Evolutionary conservation across 2,113 vertebrate genomes (phyloP).

Genomic region (Centrocercus urophasianus): DNA sequence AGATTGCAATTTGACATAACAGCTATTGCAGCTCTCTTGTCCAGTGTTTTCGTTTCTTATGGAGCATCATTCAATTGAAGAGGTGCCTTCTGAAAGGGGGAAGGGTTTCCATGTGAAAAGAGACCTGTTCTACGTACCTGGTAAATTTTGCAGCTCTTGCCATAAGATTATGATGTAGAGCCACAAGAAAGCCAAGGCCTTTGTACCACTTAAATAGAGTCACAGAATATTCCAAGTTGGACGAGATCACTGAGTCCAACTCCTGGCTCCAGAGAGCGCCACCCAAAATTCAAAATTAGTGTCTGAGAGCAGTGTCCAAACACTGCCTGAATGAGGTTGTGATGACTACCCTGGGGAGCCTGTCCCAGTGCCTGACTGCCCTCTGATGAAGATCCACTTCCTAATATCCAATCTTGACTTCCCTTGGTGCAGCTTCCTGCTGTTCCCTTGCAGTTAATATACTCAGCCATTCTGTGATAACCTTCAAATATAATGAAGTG

Average conservation of each 20-base stretch:
- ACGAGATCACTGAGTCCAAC: background rate
- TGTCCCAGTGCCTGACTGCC: background rate
- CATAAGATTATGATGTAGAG: background rate
- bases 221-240: background rate
- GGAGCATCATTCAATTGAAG: background rate
- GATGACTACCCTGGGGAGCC: background rate
- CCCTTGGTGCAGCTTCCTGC: background rate
- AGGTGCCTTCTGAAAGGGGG: background rate
- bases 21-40: background rate
- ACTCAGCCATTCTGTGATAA: background rate
- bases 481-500: background rate
- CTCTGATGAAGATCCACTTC: background rate
- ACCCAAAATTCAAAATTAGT: background rate
- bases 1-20: background rate
- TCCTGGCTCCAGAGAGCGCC: background rate
- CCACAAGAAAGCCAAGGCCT: background rate
- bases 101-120: background rate
- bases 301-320: background rate
- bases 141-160: background rate
- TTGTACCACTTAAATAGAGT: background rate
- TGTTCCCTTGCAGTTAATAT: fast-evolving
- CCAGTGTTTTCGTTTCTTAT: background rate
- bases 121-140: background rate
- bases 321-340: background rate
- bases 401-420: background rate